These are phyloP conservation scores for Pelecanoides urinatrix DNA, from an alignment of 2,113 vertebrate species.

Conservation along the genomic window DNA sequence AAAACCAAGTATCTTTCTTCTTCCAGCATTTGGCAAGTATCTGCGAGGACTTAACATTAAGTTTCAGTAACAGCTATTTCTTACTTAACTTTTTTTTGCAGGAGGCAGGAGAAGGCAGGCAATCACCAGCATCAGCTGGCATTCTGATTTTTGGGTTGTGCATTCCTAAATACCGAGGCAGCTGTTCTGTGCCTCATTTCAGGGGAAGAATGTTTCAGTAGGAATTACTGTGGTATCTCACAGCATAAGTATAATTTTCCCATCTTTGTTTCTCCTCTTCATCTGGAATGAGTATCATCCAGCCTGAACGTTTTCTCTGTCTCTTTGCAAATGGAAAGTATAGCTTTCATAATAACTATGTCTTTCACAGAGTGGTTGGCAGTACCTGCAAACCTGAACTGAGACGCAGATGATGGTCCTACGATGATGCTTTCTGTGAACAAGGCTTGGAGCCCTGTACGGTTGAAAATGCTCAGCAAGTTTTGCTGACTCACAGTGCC, in stretches of 20 bases:
- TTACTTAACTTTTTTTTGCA: neutral
- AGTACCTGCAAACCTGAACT: neutral
- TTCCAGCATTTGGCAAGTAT: neutral
- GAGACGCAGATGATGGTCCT: neutral
- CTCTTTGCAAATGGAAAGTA: neutral
- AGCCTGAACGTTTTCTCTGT: neutral
- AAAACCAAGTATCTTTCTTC: neutral
- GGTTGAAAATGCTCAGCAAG: neutral
- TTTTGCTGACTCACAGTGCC: conserved; percentile 41
- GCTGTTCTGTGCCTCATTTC: neutral
- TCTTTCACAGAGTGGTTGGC: neutral
- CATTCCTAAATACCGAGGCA: neutral
- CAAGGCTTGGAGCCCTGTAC: neutral
- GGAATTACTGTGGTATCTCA: neutral
- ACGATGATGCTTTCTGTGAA: neutral
- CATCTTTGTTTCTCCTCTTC: neutral
- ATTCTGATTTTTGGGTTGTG: neutral
- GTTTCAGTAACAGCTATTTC: neutral
- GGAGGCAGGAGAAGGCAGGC: neutral
- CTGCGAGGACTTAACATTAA: neutral
- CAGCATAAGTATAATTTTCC: neutral
- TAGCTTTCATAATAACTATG: neutral
- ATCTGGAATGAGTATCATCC: neutral
- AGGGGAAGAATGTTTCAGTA: neutral
- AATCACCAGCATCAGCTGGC: neutral